Conservation (phyloP, 35 echinoderm and acorn worm genomes). For the Diadema setosum region DNA sequence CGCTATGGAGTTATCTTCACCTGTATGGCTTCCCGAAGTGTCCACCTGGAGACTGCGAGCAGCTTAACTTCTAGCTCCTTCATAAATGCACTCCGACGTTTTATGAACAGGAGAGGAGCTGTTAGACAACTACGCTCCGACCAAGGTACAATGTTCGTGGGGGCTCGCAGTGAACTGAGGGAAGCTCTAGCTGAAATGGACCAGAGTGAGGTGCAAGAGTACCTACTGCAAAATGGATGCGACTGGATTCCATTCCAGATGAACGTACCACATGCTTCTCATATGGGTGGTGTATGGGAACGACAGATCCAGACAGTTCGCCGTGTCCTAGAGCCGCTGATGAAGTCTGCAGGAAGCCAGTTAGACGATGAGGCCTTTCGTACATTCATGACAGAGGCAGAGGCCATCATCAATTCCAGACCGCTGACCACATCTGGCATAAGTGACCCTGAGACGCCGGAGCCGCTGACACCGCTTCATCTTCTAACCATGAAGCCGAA, state of each 20-base stretch:
- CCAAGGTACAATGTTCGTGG: conserved; percentile 60
- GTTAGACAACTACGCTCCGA: conserved; percentile 61
- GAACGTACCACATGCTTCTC: conserved; percentile 35
- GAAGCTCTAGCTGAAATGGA: conserved; percentile 55
- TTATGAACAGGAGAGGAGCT: conserved; percentile 51
- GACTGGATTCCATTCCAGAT: conserved; percentile 55
- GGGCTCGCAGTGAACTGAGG: conserved; percentile 31
- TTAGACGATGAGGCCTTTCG: conserved; percentile 50
- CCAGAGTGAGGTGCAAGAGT: neutral
- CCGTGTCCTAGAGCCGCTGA: neutral
- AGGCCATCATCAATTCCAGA: conserved; percentile 17
- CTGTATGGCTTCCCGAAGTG: conserved; percentile 53
- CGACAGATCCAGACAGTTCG: conserved; percentile 32
- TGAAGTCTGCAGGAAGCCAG: neutral
- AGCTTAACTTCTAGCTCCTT: conserved; percentile 24
- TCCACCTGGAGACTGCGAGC: conserved; percentile 67
- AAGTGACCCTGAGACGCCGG: conserved; percentile 4
- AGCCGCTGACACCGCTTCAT: conserved; percentile 57
- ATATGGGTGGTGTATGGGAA: conserved; percentile 59
- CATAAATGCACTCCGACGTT: conserved; percentile 61
- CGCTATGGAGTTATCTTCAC: conserved; percentile 69
- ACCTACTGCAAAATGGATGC: neutral
- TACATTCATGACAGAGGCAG: conserved; percentile 9
- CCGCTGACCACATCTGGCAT: conserved; percentile 14
- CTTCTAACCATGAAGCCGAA: conserved; percentile 58